Evolutionary conservation across 2,113 vertebrate genomes (phyloP).

Genomic region (Catharus bicknelli): DNA sequence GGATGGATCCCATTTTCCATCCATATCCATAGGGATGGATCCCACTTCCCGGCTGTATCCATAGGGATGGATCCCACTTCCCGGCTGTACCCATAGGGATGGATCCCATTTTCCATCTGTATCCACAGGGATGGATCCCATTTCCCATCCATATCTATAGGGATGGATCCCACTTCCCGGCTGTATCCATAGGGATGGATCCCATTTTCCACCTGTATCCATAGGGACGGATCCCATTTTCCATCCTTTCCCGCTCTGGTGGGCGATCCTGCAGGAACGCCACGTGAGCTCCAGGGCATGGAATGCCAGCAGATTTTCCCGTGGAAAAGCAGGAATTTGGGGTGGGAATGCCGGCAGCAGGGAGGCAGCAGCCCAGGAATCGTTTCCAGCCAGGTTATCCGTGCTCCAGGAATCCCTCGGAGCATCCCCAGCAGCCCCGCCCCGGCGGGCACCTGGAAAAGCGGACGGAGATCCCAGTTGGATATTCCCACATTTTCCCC

Average conservation of each 20-base stretch:
- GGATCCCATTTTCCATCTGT: too few species aligned
- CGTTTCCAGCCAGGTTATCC: neutral
- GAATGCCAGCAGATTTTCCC: neutral
- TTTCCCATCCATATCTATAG: too few species aligned
- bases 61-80: too few species aligned
- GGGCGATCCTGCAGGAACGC: neutral
- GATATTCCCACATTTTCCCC: neutral
- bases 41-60: neutral
- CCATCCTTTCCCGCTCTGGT: fast-evolving
- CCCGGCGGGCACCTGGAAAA: neutral
- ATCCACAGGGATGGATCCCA: too few species aligned
- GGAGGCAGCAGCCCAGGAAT: neutral
- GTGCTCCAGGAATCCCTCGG: neutral
- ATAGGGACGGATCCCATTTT: neutral
- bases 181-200: too few species aligned
- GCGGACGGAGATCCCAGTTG: neutral
- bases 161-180: too few species aligned
- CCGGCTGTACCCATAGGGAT: too few species aligned
- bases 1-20: neutral
- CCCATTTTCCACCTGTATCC: too few species aligned
- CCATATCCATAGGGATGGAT: neutral
- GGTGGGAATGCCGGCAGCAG: neutral
- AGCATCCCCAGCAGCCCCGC: neutral
- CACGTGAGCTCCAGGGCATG: neutral
- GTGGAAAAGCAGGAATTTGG: neutral